Evolutionary conservation across 2,797 vertebrate genomes (phyloP).

Genomic region (Chromis chromis): DNA sequence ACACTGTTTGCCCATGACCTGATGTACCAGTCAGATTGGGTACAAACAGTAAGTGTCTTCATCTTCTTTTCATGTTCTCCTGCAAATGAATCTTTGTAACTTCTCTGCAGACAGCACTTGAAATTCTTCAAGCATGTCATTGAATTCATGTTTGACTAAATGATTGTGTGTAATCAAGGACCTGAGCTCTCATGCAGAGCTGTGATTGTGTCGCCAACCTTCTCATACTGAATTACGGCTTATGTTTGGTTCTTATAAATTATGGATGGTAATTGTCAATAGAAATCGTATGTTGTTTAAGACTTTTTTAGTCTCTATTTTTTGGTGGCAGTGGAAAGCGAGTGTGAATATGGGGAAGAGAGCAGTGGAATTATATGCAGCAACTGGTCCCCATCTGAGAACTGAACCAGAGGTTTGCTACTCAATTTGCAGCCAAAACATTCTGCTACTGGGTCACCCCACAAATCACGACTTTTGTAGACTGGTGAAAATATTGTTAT

Average conservation of each 20-base stretch:
- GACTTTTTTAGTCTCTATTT: too few species aligned
- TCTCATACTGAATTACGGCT: conserved; percentile 18
- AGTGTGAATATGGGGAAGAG: too few species aligned
- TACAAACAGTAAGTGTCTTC: background rate
- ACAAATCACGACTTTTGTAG: background rate
- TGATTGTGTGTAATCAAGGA: conserved; percentile 54
- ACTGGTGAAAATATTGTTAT: background rate
- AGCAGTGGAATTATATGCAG: too few species aligned
- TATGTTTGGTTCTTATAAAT: conserved; percentile 36
- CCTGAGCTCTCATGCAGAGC: conserved; percentile 20
- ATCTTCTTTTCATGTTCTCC: conserved; percentile 12
- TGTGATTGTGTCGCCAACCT: conserved; percentile 53
- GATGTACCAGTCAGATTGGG: conserved; percentile 5
- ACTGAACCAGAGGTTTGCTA: too few species aligned
- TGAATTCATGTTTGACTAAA: conserved; percentile 55
- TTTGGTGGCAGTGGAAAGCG: too few species aligned
- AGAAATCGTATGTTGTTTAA: background rate
- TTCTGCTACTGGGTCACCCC: too few species aligned
- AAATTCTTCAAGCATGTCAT: conserved; percentile 32
- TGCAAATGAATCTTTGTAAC: conserved; percentile 17
- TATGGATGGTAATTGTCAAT: conserved; percentile 38
- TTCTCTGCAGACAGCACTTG: conserved; percentile 21
- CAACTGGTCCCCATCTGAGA: too few species aligned
- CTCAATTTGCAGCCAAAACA: too few species aligned
- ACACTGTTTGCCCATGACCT: background rate